phyloP scores from a whole-genome alignment of 2,888 invertebrate genomes.

The Agrotis puta region DNA sequence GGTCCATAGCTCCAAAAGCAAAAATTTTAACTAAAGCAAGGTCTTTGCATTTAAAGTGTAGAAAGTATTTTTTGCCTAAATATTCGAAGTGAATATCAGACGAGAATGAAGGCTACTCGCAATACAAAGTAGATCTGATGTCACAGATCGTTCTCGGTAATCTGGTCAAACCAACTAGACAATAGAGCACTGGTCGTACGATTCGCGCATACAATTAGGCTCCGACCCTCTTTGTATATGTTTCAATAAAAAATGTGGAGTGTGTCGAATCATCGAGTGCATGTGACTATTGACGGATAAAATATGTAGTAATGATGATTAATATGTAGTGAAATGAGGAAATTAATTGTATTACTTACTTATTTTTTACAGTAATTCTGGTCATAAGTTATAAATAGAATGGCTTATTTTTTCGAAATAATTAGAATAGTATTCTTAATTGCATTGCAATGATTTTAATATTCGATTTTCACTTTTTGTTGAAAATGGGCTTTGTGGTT shows the following conservation, averaged over 20 bases:
- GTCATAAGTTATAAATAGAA: neutral
- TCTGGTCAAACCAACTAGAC: slow-evolving; percentile 46
- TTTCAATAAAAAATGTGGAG: slow-evolving; percentile 56
- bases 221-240: slow-evolving; percentile 57
- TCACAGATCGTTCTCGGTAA: slow-evolving; percentile 51
- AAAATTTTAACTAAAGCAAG: neutral
- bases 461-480: neutral
- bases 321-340: slow-evolving; percentile 25
- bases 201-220: slow-evolving; percentile 53
- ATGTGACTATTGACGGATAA: slow-evolving; percentile 35
- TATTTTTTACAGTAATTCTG: neutral
- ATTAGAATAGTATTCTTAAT: neutral
- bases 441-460: neutral
- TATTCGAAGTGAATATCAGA: slow-evolving; percentile 26
- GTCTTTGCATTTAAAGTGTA: neutral
- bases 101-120: slow-evolving; percentile 22
- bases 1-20: neutral
- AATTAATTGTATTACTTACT: slow-evolving; percentile 2
- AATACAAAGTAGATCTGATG: slow-evolving; percentile 54
- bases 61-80: neutral
- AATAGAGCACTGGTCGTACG: slow-evolving; percentile 40
- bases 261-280: slow-evolving; percentile 58
- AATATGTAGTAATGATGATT: slow-evolving; percentile 40
- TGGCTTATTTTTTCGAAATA: neutral
- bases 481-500: neutral